Evolutionary conservation across 2,888 invertebrate species (phyloP).

Genomic region (Oscheius sp.): DNA sequence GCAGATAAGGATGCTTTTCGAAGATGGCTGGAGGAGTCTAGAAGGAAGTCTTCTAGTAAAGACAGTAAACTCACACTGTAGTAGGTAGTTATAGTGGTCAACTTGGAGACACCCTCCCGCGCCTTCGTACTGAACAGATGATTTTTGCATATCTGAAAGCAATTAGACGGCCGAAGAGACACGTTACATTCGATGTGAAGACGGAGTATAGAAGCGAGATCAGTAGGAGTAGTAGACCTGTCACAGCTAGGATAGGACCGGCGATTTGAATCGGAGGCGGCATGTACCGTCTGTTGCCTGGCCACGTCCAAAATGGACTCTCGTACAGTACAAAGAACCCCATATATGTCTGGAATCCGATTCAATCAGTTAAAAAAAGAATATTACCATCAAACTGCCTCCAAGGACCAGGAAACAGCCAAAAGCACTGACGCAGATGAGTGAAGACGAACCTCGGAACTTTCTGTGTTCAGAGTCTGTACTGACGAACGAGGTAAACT

Average conservation of each 20-base stretch:
- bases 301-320: constrained; percentile 71
- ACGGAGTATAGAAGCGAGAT: constrained; percentile 62
- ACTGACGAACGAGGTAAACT: constrained; percentile 32
- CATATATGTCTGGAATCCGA: constrained; percentile 50
- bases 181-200: constrained; percentile 63
- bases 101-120: constrained; percentile 66
- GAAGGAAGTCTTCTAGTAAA: constrained; percentile 5
- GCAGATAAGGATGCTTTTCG: constrained; percentile 72
- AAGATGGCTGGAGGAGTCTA: constrained; percentile 65
- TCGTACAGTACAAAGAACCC: constrained; percentile 68
- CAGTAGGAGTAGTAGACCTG: constrained; percentile 64
- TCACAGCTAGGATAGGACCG: constrained; percentile 66
- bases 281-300: constrained; percentile 46
- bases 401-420: constrained; percentile 72
- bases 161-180: background rate
- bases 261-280: constrained; percentile 71
- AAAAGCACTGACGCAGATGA: constrained; percentile 71
- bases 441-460: constrained; percentile 72
- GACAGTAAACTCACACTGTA: constrained; percentile 51
- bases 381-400: constrained; percentile 66
- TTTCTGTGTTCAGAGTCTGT: constrained; percentile 58
- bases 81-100: constrained; percentile 70
- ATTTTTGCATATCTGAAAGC: constrained; percentile 64
- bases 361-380: background rate
- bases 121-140: constrained; percentile 70